These are phyloP conservation scores for Podarcis cretensis DNA, from an alignment of 2,113 vertebrate genomes.

Conservation along the genomic window DNA sequence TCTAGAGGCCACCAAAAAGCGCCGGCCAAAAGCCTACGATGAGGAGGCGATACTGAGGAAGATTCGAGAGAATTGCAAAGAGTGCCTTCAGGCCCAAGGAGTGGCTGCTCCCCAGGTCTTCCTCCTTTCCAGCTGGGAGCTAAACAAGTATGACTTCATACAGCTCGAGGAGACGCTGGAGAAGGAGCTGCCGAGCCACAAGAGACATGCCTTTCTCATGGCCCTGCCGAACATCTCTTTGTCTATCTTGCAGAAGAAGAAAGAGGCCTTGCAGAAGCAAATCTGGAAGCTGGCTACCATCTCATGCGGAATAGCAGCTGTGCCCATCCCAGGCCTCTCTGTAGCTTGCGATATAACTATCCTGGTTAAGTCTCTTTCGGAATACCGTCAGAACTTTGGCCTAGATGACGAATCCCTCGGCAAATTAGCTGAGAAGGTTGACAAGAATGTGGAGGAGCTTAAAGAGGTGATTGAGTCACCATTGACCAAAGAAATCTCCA, in stretches of 20 bases:
- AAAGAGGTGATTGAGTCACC: conserved; percentile 65
- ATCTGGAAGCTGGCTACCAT: conserved; percentile 69
- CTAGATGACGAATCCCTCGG: conserved; percentile 68
- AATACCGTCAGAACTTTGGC: conserved; percentile 65
- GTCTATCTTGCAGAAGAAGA: conserved; percentile 69
- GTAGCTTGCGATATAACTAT: conserved; percentile 63
- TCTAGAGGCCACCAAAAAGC: conserved; percentile 53
- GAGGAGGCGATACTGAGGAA: conserved; percentile 30
- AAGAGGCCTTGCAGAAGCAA: conserved; percentile 61
- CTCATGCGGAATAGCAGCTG: conserved; percentile 57
- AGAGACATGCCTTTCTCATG: conserved; percentile 60
- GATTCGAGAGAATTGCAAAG: conserved; percentile 51
- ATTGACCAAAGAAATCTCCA: conserved; percentile 58
- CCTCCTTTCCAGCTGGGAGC: conserved; percentile 59
- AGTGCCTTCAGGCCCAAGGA: conserved; percentile 30
- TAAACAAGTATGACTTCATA: conserved; percentile 53
- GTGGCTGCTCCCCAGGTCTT: conserved; percentile 60
- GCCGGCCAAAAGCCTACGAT: conserved; percentile 44
- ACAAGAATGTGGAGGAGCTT: conserved; percentile 70
- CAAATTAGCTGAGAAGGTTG: conserved; percentile 68
- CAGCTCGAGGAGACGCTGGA: conserved; percentile 60
- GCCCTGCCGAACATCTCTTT: conserved; percentile 68
- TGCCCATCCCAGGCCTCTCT: conserved; percentile 65
- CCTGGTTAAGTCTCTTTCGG: conserved; percentile 53
- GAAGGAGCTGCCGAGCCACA: conserved; percentile 60